Percentiles rank a stretch among this genome's conserved stretches.
Conservation (phyloP, 2,113 vertebrate genomes). For the Crotophaga sulcirostris region DNA sequence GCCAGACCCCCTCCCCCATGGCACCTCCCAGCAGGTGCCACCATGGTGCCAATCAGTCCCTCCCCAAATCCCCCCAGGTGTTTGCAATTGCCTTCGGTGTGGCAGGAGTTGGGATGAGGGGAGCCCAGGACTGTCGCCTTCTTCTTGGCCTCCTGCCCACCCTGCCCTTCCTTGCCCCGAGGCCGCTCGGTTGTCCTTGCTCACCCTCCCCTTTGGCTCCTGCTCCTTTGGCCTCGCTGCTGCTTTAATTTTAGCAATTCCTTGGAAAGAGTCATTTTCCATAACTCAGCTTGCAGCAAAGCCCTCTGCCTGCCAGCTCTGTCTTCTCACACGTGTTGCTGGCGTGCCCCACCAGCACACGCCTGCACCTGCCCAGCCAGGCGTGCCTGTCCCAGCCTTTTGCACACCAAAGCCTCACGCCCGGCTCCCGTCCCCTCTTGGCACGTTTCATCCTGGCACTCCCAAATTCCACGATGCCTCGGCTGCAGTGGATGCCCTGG, state of each 20-base stretch:
- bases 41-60: neutral
- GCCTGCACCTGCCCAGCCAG: constrained; percentile 54
- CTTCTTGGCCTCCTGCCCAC: neutral
- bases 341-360: constrained; percentile 44
- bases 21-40: neutral
- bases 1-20: accelerated
- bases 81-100: neutral
- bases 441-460: neutral
- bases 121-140: neutral
- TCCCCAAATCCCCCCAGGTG: neutral
- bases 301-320: constrained; percentile 59
- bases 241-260: constrained; percentile 64
- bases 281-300: constrained; percentile 52
- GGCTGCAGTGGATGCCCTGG: neutral
- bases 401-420: constrained; percentile 12
- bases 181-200: neutral
- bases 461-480: neutral
- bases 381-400: constrained; percentile 23
- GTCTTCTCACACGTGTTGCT: constrained; percentile 56
- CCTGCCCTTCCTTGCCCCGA: constrained; percentile 22
- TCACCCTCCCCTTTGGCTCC: constrained; percentile 49
- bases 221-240: constrained; percentile 8
- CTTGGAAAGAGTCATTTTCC: constrained; percentile 71
- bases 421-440: neutral
- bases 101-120: neutral